These are phyloP conservation scores for Netta rufina DNA, from an alignment of 2,797 vertebrate genomes.

Conservation along the genomic window DNA sequence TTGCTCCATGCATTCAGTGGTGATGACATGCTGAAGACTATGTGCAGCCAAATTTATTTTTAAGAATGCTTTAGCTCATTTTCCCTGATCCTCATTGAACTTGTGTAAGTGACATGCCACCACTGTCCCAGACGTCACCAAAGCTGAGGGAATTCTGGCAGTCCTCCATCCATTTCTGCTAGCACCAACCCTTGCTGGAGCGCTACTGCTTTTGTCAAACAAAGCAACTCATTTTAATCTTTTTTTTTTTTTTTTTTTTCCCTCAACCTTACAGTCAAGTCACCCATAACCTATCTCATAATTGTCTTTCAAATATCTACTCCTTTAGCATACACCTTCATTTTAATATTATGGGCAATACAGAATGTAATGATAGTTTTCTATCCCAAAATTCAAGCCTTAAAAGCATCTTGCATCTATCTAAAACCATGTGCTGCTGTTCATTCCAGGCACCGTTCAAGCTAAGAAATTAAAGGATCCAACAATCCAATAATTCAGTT, in stretches of 20 bases:
- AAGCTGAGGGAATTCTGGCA: not conserved
- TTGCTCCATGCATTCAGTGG: not conserved
- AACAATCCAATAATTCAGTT: not conserved
- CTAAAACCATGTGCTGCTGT: not conserved
- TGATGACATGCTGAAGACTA: not conserved
- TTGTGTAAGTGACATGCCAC: not conserved
- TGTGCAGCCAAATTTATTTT: conserved; percentile 48
- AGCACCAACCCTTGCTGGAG: not conserved
- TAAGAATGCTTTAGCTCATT: not conserved
- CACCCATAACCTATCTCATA: not conserved
- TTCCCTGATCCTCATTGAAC: not conserved
- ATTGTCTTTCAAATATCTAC: not conserved
- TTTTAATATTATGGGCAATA: not conserved
- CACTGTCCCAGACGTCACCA: not conserved
- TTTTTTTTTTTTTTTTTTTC: not conserved
- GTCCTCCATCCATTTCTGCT: not conserved
- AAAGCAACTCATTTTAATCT: not conserved
- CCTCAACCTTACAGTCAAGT: fast-evolving
- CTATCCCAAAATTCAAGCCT: not conserved
- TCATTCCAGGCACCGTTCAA: not conserved
- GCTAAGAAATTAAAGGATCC: not conserved
- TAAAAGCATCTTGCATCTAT: not conserved
- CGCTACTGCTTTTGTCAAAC: not conserved
- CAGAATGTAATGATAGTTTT: not conserved
- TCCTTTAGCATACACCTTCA: not conserved